Base-by-base conservation (phyloP, 2,113 vertebrate species). In the Orycteropus afer region DNA sequence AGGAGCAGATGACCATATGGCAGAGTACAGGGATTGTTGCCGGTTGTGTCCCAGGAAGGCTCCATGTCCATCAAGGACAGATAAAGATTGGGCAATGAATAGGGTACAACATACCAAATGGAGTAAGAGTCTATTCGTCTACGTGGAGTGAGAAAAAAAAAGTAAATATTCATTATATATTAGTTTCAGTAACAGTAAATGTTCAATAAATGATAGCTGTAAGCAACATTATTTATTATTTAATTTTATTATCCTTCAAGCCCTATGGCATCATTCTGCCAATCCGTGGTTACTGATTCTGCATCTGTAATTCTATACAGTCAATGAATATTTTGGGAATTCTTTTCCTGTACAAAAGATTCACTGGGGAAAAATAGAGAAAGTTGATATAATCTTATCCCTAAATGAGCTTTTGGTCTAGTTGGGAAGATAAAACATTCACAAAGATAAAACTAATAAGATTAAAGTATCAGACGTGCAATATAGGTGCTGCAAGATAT, bases 71-170 rank as follows among this genome's bases (percentile, higher is more conserved):
- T 71, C 71, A 95, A 82, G 69, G 51, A 34, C 79, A 86, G 29
- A 80, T 91, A 96, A 80, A 0, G 3, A 81, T n/a, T 81, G 57
- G 80, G 27, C 89, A 93, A 90, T 78, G 81, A 86, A 96, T 95
- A 92, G 91, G 78, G 83, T 84, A 49, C 80, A 95, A 90, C 94
- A 51, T 63, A 97, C 96, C 94, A 97, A 98, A 98, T 93, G 81
- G 95, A 98, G 97, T 97, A 97, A 97, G 78, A 98, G 94, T 63
- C 94, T 97, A 98, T 98, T 98, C 97, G 97, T 97, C 98, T 85
- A 94, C 86, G 96, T 97, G 87, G 94, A 96, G 85, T 92, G 95
- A 96, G 95, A 96, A 96, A 96, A 97, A 98, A 98, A 92, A 97
- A 95, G 91, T 96, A 71, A 71, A 92, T 40, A 86, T 10, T 91